Conservation (phyloP, 64 coral and sea anemone species). For the Porites lutea region DNA sequence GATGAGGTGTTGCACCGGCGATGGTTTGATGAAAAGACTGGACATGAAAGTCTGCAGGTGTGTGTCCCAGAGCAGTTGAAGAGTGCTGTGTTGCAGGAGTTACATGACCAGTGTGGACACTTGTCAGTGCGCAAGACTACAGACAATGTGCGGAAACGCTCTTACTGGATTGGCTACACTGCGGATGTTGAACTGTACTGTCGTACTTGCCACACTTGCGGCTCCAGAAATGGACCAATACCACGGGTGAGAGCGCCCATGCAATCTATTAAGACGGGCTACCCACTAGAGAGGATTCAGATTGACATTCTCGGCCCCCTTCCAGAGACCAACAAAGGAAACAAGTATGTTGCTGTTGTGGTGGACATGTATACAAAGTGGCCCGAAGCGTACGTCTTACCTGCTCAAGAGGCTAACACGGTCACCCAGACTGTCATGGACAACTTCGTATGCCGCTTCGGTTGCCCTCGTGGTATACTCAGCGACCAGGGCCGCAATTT, state of each 20-base stretch:
- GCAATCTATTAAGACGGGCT: background rate
- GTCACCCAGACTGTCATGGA: background rate
- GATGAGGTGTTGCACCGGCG: conserved; percentile 19
- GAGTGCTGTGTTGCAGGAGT: conserved; percentile 18
- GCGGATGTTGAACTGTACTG: conserved; percentile 50
- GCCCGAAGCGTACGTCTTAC: background rate
- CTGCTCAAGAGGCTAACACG: conserved; percentile 2
- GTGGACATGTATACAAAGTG: too few relatives aligned
- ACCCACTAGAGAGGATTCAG: conserved; percentile 43
- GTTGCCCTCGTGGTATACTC: background rate
- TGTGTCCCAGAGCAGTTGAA: background rate
- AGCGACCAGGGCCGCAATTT: too few relatives aligned
- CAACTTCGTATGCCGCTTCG: conserved; percentile 2
- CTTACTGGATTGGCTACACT: background rate
- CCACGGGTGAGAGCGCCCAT: conserved; percentile 21
- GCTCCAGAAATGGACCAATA: conserved; percentile 6
- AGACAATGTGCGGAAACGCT: too few relatives aligned
- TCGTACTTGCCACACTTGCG: background rate
- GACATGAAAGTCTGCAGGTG: background rate
- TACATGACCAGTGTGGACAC: conserved; percentile 28
- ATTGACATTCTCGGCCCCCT: background rate
- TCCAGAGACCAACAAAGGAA: too few relatives aligned
- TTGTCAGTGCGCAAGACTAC: too few relatives aligned
- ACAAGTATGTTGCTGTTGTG: too few relatives aligned
- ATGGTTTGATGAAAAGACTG: conserved; percentile 28